Evolutionary conservation across 2,797 vertebrate species (phyloP), one percentile per base, ranked within the genome.

Genomic region (Phataginus tetradactyla): DNA sequence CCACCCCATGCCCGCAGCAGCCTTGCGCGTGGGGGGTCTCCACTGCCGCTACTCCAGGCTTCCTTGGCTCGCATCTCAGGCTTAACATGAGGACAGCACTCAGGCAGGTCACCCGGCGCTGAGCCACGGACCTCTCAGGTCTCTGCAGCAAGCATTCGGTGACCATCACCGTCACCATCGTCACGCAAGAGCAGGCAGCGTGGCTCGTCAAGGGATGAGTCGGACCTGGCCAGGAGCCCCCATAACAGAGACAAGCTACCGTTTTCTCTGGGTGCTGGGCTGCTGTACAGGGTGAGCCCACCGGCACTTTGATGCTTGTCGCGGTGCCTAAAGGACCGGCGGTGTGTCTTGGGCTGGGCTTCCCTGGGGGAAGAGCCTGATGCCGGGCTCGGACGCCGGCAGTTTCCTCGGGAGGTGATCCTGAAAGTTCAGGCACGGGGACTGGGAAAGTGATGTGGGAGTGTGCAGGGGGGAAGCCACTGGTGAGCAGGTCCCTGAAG

Each of bases 1-100:
- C 11, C 66, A 55, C 15, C 10, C 66, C 68, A 5, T 1, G 34
- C 4, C 39, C 45, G 11, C 0, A 0, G 18, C 13, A 34, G 66
- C 51, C 45, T 78, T 7, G 5, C 21, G 12, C 4, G 7, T 11
- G 5, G 5, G 21, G 1, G 5, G 39, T 64, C 55, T 86, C 10
- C 34, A 20, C 13, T 18, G 53, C 42, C n/a, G 45, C 32, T 7
- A 18, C 13, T 32, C 6, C 14, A 51, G 49, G 69, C 53, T 71
- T 57, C 59, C 25, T 21, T 3, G 10, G 7, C 42, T 6, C 87
- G 57, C 61, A 32, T 9, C 27, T 49, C 75, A 32, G 8, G 64
- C 80, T 42, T 55, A 77, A 64, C 9, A 32, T 0, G 0, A 45
- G 53, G 37, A 23, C 42, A 49, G 79, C 51, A 79, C 66, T 77